Percentiles rank a stretch among this genome's conserved stretches.
Evolutionary conservation across 2,113 vertebrate genomes (phyloP).

Genomic region (Cyrtonyx montezumae): DNA sequence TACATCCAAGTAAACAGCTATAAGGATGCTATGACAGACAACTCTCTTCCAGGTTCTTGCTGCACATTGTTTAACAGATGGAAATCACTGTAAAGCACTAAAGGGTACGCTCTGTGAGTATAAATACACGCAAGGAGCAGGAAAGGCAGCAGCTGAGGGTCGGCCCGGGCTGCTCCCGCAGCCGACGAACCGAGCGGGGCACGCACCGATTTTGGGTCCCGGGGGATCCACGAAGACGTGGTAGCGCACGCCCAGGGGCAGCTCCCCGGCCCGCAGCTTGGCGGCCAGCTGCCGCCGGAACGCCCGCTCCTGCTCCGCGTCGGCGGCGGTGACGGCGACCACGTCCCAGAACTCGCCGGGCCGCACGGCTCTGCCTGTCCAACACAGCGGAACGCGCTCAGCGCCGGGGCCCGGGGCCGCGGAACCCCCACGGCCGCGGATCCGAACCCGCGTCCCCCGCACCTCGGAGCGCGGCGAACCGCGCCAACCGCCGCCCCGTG

Average conservation of each 20-base stretch:
- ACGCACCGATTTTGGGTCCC: constrained; percentile 87
- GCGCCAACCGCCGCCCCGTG: constrained; percentile 77
- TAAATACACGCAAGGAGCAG: no score
- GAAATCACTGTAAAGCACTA: background rate
- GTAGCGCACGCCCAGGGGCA: constrained; percentile 83
- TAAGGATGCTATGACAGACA: background rate
- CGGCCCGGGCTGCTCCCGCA: background rate
- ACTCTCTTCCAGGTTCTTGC: background rate
- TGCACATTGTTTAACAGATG: fast-evolving
- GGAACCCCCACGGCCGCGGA: background rate
- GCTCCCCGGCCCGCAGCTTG: constrained; percentile 83
- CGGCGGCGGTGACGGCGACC: constrained; percentile 87
- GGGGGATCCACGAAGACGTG: constrained; percentile 89
- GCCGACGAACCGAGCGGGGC: background rate
- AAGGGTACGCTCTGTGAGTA: fast-evolving
- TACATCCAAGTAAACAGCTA: background rate
- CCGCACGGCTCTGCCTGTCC: constrained; percentile 75
- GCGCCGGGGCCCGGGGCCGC: background rate
- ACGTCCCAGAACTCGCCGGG: constrained; percentile 87
- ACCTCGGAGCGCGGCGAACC: constrained; percentile 78
- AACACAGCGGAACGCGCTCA: no score
- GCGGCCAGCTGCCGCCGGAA: constrained; percentile 85
- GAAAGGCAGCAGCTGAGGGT: background rate
- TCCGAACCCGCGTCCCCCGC: background rate
- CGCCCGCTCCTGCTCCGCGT: constrained; percentile 83